These are phyloP conservation scores for Anodontia alba DNA, from an alignment of 2,888 invertebrate species.

Conservation along the genomic window DNA sequence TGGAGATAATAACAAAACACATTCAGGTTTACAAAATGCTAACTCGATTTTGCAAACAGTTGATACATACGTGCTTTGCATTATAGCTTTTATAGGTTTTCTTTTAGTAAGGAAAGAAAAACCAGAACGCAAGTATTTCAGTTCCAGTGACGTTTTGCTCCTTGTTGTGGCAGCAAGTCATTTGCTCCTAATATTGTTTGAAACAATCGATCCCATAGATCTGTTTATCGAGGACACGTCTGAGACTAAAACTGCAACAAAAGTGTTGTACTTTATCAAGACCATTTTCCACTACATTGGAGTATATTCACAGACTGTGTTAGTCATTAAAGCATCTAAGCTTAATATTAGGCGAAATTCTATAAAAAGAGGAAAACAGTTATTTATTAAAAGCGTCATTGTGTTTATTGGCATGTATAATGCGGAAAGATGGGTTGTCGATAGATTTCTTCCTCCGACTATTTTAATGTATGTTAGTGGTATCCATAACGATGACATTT, in stretches of 20 bases:
- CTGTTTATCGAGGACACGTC: neutral
- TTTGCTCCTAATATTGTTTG: slow-evolving; percentile 16
- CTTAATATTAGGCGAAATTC: neutral
- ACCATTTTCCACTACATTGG: slow-evolving; percentile 20
- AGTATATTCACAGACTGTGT: slow-evolving; percentile 9
- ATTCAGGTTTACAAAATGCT: neutral
- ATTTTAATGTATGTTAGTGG: slow-evolving; percentile 6
- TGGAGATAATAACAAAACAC: neutral
- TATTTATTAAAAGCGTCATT: slow-evolving; percentile 13
- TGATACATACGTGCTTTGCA: slow-evolving; percentile 18
- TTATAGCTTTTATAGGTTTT: slow-evolving; percentile 19
- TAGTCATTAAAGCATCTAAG: slow-evolving; percentile 2
- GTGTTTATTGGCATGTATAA: slow-evolving; percentile 26
- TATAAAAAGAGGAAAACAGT: neutral
- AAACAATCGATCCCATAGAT: slow-evolving; percentile 19
- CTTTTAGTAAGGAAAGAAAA: neutral
- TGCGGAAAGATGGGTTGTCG: slow-evolving; percentile 16
- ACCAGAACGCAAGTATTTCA: neutral
- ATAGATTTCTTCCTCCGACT: slow-evolving; percentile 21
- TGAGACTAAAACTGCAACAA: neutral
- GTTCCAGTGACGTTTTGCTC: neutral
- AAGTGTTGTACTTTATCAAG: slow-evolving; percentile 20
- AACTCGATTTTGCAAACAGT: slow-evolving; percentile 8
- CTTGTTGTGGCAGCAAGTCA: slow-evolving; percentile 17
- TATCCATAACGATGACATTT: slow-evolving; percentile 19